Percentiles rank a stretch among this genome's conserved stretches.
phyloP scores from a whole-genome alignment of 2,113 vertebrate species.

The Nymphicus hollandicus region DNA sequence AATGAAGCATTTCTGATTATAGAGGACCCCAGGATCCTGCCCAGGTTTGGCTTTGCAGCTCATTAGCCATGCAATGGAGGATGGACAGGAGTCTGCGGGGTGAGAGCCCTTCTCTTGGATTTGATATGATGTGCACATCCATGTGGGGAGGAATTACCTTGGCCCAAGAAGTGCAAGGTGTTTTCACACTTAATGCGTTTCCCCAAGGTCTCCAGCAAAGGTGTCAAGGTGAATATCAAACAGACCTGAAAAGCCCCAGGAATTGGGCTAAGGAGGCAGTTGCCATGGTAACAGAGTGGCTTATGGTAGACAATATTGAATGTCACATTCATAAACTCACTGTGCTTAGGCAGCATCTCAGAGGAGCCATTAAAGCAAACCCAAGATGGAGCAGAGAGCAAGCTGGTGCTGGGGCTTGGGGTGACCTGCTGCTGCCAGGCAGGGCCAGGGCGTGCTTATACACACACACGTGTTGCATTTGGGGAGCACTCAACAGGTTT shows the following conservation, averaged over 20 bases:
- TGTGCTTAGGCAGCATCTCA: not conserved
- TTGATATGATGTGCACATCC: fast-evolving
- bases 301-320: not conserved
- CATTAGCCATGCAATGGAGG: not conserved
- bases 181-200: not conserved
- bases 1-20: not conserved
- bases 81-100: fast-evolving
- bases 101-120: not conserved
- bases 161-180: not conserved
- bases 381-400: not conserved
- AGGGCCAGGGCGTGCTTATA: fast-evolving
- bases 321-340: conserved; percentile 11
- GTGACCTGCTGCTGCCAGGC: not conserved
- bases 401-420: not conserved
- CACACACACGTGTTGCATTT: fast-evolving
- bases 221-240: conserved; percentile 46
- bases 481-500: fast-evolving
- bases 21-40: not conserved
- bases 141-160: not conserved
- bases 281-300: conserved; percentile 30
- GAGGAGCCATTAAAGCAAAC: not conserved
- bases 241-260: not conserved
- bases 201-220: not conserved
- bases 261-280: conserved; percentile 13
- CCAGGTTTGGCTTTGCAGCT: not conserved